Conservation (phyloP, 1,140 invertebrate genomes). For the Calephelis virginiensis region DNA sequence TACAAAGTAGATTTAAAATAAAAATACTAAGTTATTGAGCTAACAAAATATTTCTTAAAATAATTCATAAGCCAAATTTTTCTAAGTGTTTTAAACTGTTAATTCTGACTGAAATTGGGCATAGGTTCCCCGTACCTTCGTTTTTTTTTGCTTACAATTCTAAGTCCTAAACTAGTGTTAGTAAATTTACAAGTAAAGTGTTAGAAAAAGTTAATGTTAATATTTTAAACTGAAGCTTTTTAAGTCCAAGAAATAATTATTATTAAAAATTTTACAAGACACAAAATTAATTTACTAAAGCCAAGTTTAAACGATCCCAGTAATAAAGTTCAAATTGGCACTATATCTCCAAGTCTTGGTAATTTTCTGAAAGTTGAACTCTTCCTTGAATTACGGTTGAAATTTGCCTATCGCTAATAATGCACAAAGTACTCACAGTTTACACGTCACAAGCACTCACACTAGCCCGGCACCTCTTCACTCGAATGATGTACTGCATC, state of each 20-base stretch:
- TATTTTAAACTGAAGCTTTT: not conserved
- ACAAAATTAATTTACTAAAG: not conserved
- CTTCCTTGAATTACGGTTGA: too few species aligned
- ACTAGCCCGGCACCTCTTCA: too few species aligned
- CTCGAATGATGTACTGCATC: too few species aligned
- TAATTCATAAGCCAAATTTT: not conserved
- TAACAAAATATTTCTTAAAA: too few species aligned
- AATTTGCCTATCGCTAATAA: too few species aligned
- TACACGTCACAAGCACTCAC: too few species aligned
- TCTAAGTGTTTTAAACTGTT: not conserved
- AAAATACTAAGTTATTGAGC: too few species aligned
- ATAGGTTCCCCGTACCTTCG: conserved; percentile 6
- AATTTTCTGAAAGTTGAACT: too few species aligned
- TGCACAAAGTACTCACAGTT: too few species aligned
- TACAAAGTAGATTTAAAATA: not conserved
- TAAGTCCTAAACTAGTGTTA: conserved; percentile 2
- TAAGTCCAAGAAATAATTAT: not conserved
- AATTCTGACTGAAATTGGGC: not conserved
- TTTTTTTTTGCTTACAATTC: conserved; percentile 8
- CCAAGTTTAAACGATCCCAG: too few species aligned
- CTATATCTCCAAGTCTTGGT: too few species aligned
- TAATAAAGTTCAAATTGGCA: too few species aligned
- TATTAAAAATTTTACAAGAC: not conserved
- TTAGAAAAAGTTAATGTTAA: not conserved
- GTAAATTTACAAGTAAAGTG: not conserved